phyloP scores from a whole-genome alignment of 2,888 invertebrate genomes.

The Gryllus longicercus region DNA sequence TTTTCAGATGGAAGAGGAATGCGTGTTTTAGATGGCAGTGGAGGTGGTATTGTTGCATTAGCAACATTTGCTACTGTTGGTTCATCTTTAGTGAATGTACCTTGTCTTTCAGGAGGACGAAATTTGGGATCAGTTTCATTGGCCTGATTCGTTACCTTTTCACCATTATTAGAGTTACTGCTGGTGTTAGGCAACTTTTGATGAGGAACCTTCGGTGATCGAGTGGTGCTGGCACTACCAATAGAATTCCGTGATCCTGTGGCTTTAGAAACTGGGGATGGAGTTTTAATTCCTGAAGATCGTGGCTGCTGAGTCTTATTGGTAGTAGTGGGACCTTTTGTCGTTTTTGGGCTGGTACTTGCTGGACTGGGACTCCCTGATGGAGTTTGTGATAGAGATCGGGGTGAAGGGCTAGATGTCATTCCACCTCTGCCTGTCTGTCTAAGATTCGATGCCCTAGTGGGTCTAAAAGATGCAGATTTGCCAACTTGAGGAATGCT shows the following conservation, averaged over 20 bases:
- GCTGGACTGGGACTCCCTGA: conserved; percentile 39
- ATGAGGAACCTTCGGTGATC: not conserved
- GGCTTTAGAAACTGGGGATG: not conserved
- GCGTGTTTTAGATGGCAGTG: conserved; percentile 43
- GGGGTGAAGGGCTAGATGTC: conserved; percentile 37
- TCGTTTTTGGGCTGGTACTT: conserved; percentile 29
- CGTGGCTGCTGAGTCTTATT: conserved; percentile 9
- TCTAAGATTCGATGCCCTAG: conserved; percentile 42
- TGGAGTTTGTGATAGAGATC: conserved; percentile 41
- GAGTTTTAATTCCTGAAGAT: not conserved
- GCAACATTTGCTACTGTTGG: conserved; percentile 46
- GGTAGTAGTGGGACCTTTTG: not conserved
- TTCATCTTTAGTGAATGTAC: conserved; percentile 89
- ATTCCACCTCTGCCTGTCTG: conserved; percentile 44
- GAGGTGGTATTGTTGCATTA: conserved; percentile 41
- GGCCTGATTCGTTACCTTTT: not conserved
- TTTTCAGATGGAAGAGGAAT: conserved; percentile 34
- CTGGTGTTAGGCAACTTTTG: not conserved
- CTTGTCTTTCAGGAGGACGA: conserved; percentile 70
- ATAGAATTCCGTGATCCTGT: not conserved
- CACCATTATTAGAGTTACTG: not conserved
- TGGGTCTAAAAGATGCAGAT: conserved; percentile 39
- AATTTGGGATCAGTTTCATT: conserved; percentile 43
- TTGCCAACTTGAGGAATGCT: conserved; percentile 38
- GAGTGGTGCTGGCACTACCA: not conserved